Evolutionary conservation across 2,113 vertebrate species (phyloP).

Genomic region (Labrus mixtus): DNA sequence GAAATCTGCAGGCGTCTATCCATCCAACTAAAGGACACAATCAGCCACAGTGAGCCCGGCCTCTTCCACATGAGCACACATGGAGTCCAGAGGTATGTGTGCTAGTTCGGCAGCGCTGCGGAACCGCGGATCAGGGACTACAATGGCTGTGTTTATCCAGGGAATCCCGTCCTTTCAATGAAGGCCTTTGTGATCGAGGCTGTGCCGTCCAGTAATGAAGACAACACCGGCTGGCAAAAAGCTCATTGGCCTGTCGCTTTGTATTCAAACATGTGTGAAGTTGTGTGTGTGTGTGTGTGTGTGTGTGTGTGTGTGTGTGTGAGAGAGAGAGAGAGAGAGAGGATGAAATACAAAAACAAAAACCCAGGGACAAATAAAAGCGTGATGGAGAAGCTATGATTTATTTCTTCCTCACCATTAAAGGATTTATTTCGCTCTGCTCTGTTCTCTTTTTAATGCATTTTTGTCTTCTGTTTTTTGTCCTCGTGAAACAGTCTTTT

Average conservation of each 20-base stretch:
- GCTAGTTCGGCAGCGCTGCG: slow-evolving; percentile 57
- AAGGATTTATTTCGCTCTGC: slow-evolving; percentile 1
- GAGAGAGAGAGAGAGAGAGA: background rate
- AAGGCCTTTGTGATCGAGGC: slow-evolving; percentile 63
- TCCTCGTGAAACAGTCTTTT: slow-evolving; percentile 5
- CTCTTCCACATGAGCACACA: slow-evolving; percentile 42
- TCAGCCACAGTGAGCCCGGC: slow-evolving; percentile 14
- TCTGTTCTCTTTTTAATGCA: background rate
- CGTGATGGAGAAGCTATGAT: slow-evolving; percentile 20
- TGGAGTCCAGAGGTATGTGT: slow-evolving; percentile 62
- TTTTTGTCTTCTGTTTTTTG: background rate
- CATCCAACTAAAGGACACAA: slow-evolving; percentile 6
- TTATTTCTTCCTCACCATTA: slow-evolving; percentile 3
- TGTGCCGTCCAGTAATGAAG: slow-evolving; percentile 72
- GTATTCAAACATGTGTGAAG: slow-evolving; percentile 1
- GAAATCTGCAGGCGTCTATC: slow-evolving; percentile 50
- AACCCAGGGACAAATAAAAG: background rate
- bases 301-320: slow-evolving; percentile 18
- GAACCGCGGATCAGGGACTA: slow-evolving; percentile 67
- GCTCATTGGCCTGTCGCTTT: slow-evolving; percentile 49
- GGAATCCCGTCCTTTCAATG: slow-evolving; percentile 72
- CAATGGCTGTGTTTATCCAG: slow-evolving; percentile 71
- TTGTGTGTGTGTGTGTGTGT: slow-evolving; percentile 25
- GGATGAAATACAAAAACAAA: slow-evolving; percentile 26
- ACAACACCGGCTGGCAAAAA: slow-evolving; percentile 65